Evolutionary conservation across 2,113 vertebrate genomes (phyloP).

Genomic region (Tretioscincus oriximinensis): DNA sequence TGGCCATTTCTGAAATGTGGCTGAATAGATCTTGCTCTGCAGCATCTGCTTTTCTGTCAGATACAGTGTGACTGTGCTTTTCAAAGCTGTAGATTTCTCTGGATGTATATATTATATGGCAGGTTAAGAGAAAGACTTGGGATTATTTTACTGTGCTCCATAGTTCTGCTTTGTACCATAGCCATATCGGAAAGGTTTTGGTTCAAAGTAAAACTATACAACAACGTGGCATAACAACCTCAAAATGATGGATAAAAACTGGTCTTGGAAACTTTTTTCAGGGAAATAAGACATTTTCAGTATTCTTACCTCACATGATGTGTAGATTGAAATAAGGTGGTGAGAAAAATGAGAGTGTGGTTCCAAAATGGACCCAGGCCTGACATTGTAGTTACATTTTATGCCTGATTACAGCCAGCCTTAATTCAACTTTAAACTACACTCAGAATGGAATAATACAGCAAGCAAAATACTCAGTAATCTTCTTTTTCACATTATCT

Average conservation of each 20-base stretch:
- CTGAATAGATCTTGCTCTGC: background rate
- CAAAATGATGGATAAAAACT: background rate
- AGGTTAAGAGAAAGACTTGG: background rate
- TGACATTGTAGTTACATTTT: no score
- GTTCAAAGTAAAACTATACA: background rate
- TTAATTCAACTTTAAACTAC: no score
- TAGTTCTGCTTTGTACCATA: no score
- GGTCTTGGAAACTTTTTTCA: no score
- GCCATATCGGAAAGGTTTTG: background rate
- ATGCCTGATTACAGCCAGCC: no score
- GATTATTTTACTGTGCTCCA: no score
- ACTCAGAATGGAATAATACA: no score
- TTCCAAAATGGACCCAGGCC: no score
- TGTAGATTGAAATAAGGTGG: background rate
- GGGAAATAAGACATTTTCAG: no score
- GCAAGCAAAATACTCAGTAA: no score
- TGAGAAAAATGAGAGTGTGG: no score
- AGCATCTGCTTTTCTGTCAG: background rate
- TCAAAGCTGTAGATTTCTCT: background rate
- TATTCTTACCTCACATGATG: background rate
- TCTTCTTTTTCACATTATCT: no score
- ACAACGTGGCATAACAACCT: background rate
- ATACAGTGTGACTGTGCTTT: background rate
- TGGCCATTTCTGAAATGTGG: slow-evolving; percentile 38
- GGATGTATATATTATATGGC: background rate